Conservation (phyloP, 2,797 vertebrate species). For the Enteromius paludinosus region DNA sequence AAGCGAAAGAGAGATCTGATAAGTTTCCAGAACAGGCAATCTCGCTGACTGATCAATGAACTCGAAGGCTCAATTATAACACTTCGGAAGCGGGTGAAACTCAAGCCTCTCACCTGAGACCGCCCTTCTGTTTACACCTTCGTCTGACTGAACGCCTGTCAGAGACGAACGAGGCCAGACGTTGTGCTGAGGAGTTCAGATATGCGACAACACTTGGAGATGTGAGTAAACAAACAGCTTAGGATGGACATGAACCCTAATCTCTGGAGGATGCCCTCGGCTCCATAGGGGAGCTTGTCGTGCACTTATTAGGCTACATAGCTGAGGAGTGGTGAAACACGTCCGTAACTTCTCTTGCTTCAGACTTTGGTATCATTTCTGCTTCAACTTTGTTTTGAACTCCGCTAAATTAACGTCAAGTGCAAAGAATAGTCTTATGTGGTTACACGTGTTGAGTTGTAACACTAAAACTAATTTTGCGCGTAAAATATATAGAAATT, state of each 20-base stretch:
- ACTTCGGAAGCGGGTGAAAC: constrained; percentile 72
- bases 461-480: neutral
- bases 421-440: no score
- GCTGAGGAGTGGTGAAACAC: neutral
- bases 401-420: no score
- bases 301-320: no score
- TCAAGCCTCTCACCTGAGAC: constrained; percentile 65
- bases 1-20: constrained; percentile 37
- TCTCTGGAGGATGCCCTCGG: constrained; percentile 34
- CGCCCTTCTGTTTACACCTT: constrained; percentile 56
- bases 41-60: constrained; percentile 74
- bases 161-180: constrained; percentile 36
- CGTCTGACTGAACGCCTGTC: constrained; percentile 53
- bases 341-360: neutral
- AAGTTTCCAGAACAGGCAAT: constrained; percentile 62
- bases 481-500: neutral
- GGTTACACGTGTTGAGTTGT: neutral
- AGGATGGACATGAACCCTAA: constrained; percentile 9
- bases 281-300: neutral
- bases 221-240: constrained; percentile 46
- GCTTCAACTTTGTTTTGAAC: neutral
- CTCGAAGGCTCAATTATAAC: constrained; percentile 69
- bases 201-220: constrained; percentile 29
- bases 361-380: neutral
- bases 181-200: constrained; percentile 11